Conservation (phyloP, 2,113 vertebrate species). For the Rhabdomys dilectus region DNA sequence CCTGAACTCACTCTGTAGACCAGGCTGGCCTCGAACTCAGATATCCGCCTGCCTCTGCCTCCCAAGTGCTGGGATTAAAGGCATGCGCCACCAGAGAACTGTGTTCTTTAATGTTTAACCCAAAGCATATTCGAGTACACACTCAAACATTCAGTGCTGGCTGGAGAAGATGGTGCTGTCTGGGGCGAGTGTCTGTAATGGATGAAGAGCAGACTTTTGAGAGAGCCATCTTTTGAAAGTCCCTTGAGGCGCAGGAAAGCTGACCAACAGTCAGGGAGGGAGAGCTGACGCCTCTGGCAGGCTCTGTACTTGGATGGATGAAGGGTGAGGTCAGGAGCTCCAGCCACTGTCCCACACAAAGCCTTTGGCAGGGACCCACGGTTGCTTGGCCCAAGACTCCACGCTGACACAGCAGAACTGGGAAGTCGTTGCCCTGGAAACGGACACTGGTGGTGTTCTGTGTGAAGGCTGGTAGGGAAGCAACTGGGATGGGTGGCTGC, state of each 20-base stretch:
- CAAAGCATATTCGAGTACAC: too few species aligned
- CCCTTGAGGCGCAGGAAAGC: background rate
- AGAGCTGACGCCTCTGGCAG: background rate
- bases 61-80: too few species aligned
- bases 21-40: too few species aligned
- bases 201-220: accelerated
- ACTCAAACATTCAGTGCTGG: too few species aligned
- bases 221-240: background rate
- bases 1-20: too few species aligned
- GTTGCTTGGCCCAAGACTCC: background rate
- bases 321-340: background rate
- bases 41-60: too few species aligned
- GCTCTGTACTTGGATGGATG: background rate
- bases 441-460: background rate
- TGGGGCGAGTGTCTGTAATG: too few species aligned
- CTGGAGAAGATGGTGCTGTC: accelerated
- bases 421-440: background rate
- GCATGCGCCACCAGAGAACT: too few species aligned
- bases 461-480: background rate
- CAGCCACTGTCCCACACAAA: background rate
- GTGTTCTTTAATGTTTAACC: background rate
- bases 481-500: background rate
- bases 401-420: background rate
- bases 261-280: background rate
- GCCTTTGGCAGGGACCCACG: background rate